Conservation (phyloP, 2,113 vertebrate genomes). For the Empidonax alnorum region DNA sequence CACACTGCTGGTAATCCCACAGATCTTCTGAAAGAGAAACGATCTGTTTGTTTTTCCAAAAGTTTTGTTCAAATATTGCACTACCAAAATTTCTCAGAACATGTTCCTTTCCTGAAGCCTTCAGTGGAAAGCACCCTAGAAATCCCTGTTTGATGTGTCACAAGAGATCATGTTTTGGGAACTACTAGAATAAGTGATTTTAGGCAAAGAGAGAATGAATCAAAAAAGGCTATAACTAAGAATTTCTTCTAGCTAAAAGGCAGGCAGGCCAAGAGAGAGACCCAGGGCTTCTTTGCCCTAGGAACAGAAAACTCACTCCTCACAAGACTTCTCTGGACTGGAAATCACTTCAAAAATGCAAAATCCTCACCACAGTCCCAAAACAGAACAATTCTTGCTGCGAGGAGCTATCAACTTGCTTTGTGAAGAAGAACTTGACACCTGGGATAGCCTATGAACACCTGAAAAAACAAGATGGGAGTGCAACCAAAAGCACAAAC, state of each 20-base stretch:
- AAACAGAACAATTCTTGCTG: slow-evolving; percentile 10
- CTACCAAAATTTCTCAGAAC: not conserved
- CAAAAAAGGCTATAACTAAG: not conserved
- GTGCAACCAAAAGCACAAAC: slow-evolving; percentile 45
- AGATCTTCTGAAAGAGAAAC: not conserved
- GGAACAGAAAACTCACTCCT: slow-evolving; percentile 4
- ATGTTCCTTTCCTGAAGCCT: not conserved
- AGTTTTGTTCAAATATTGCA: not conserved
- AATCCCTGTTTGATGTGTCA: not conserved
- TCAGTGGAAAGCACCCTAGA: not conserved
- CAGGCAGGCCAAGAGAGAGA: not conserved
- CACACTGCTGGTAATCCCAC: not conserved
- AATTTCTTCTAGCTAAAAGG: not conserved
- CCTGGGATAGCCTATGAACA: slow-evolving; percentile 39
- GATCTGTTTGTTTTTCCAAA: not conserved
- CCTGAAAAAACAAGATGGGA: slow-evolving; percentile 17
- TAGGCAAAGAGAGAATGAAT: not conserved
- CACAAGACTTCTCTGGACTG: not conserved
- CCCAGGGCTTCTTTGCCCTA: not conserved
- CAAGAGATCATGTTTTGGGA: not conserved
- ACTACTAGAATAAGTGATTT: not conserved
- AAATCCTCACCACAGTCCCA: not conserved
- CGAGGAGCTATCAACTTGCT: not conserved
- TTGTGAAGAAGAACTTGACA: not conserved
- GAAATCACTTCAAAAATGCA: slow-evolving; percentile 31